These are phyloP conservation scores for Falcaria lacertinaria DNA, from an alignment of 2,888 invertebrate genomes.

Conservation along the genomic window DNA sequence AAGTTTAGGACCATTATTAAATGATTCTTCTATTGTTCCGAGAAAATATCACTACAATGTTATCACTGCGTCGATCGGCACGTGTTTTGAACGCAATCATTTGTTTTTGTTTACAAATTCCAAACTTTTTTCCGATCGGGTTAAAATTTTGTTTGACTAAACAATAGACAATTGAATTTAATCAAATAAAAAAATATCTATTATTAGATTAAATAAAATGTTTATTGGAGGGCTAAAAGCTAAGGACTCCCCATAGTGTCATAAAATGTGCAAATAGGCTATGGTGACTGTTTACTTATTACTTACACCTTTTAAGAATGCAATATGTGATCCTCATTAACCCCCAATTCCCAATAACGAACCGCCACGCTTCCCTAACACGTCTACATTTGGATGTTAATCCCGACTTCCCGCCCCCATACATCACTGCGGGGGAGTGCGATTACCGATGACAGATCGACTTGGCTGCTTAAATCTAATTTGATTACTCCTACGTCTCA, in stretches of 20 bases:
- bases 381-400: slow-evolving; percentile 17
- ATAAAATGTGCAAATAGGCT: no score
- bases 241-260: no score
- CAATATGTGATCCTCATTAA: background rate
- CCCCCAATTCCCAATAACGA: background rate
- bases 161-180: slow-evolving; percentile 1
- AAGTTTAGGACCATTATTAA: no score
- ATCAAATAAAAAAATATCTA: no score
- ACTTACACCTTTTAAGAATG: no score
- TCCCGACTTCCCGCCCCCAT: slow-evolving; percentile 42
- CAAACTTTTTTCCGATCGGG: background rate
- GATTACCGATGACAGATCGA: slow-evolving; percentile 58
- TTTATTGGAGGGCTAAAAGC: no score
- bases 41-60: slow-evolving; percentile 44
- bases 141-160: background rate
- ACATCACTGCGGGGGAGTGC: slow-evolving; percentile 29
- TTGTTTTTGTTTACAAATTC: slow-evolving; percentile 51
- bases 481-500: slow-evolving; percentile 43
- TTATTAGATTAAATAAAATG: background rate
- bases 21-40: background rate
- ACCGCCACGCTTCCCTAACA: slow-evolving; percentile 1
- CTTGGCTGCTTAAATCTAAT: slow-evolving; percentile 47
- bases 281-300: no score
- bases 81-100: slow-evolving; percentile 43
- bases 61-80: slow-evolving; percentile 64